phyloP scores from a whole-genome alignment of 1,140 invertebrate species.

The Latrodectus geometricus region DNA sequence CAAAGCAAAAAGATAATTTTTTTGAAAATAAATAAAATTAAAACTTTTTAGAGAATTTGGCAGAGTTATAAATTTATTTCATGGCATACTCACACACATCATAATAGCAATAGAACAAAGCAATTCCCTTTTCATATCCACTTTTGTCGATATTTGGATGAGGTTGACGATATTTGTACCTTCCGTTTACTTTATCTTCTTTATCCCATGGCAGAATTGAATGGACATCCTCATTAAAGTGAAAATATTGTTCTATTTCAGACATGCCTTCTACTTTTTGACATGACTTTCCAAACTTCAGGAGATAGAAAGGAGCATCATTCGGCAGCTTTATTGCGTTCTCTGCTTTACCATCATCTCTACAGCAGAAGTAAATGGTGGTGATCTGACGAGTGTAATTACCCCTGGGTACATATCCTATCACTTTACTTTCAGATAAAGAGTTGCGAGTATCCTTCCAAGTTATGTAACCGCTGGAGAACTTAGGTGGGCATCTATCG shows the following conservation, averaged over 20 bases:
- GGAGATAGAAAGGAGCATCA: slow-evolving; percentile 65
- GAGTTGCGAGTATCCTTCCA: slow-evolving; percentile 62
- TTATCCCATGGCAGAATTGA: slow-evolving; percentile 8
- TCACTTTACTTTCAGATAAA: not conserved
- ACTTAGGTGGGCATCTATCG: slow-evolving; percentile 64
- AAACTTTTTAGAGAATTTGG: too few relatives aligned
- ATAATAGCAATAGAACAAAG: slow-evolving; percentile 66
- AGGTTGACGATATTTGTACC: slow-evolving; percentile 61
- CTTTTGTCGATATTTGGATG: slow-evolving; percentile 64
- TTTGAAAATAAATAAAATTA: too few relatives aligned
- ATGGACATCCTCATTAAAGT: slow-evolving; percentile 65
- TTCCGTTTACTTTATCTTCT: slow-evolving; percentile 5
- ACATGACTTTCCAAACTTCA: slow-evolving; percentile 65
- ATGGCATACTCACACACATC: slow-evolving; percentile 63
- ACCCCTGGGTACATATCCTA: slow-evolving; percentile 62
- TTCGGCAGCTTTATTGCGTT: slow-evolving; percentile 64
- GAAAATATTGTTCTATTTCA: slow-evolving; percentile 65
- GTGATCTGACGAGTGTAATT: slow-evolving; percentile 64
- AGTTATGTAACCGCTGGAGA: slow-evolving; percentile 64
- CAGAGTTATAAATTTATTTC: not conserved
- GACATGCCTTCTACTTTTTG: slow-evolving; percentile 66
- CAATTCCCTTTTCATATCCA: slow-evolving; percentile 64
- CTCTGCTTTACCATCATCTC: slow-evolving; percentile 64
- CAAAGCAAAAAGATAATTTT: too few relatives aligned
- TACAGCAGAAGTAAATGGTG: slow-evolving; percentile 65